A percentile compares a stretch with the other conserved stretches of the same genome.
Conservation (phyloP, 2,888 invertebrate species). For the Tinea semifulvella region DNA sequence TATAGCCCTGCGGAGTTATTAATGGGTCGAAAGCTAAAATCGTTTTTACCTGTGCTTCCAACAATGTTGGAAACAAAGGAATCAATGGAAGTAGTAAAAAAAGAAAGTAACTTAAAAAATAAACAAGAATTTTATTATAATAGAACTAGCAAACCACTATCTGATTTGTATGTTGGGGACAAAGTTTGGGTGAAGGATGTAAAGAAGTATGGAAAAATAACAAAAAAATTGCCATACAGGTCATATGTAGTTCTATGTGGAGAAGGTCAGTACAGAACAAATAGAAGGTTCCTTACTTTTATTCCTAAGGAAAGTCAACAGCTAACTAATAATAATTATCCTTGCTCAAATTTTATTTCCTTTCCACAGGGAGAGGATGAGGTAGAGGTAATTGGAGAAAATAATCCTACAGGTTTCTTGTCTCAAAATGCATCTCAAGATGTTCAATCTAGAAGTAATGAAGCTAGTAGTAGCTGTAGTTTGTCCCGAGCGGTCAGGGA, state of each 20-base stretch:
- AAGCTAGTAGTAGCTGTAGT: not conserved
- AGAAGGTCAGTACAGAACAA: not conserved
- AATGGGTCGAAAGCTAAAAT: slow-evolving; percentile 5
- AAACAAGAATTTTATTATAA: slow-evolving; percentile 7
- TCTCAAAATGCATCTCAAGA: no score
- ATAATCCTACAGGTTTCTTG: no score
- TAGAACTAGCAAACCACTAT: not conserved
- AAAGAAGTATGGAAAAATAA: not conserved
- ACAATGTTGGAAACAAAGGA: not conserved
- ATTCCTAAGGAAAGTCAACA: not conserved
- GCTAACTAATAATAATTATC: not conserved
- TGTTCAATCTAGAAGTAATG: no score
- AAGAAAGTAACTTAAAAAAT: not conserved
- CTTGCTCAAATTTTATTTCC: not conserved
- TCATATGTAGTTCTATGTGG: not conserved
- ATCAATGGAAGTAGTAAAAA: not conserved
- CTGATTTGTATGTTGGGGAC: not conserved
- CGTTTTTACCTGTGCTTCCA: not conserved
- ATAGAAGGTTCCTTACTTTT: not conserved
- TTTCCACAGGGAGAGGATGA: not conserved
- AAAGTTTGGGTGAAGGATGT: not conserved
- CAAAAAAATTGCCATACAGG: not conserved
- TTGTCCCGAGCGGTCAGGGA: not conserved
- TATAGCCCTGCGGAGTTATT: slow-evolving; percentile 11
- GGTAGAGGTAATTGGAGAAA: no score